Evolutionary conservation across 2,113 vertebrate species (phyloP).

Genomic region (Melanocharis versteri): DNA sequence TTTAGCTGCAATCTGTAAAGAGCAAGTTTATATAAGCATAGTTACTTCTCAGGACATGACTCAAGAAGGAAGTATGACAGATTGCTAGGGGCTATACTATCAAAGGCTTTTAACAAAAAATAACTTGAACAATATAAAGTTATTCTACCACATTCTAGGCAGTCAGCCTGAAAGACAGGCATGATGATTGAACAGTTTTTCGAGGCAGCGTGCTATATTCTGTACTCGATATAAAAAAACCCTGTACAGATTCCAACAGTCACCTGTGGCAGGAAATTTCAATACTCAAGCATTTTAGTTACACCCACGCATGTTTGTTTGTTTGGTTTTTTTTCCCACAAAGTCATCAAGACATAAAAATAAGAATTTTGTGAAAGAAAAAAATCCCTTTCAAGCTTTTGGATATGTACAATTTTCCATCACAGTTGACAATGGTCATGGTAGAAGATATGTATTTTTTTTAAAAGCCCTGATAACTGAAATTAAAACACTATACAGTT

Average conservation of each 20-base stretch:
- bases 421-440: neutral
- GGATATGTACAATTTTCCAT: neutral
- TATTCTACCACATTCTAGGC: neutral
- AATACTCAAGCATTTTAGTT: neutral
- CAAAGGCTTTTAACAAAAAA: constrained; percentile 36
- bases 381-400: neutral
- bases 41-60: neutral
- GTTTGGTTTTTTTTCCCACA: neutral
- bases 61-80: constrained; percentile 4
- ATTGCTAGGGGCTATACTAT: neutral
- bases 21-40: neutral
- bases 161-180: neutral
- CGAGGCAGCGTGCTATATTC: neutral
- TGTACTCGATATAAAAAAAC: neutral
- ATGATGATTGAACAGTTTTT: neutral
- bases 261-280: neutral
- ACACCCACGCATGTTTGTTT: neutral
- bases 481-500: neutral
- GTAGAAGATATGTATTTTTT: neutral
- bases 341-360: neutral
- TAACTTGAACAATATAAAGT: neutral
- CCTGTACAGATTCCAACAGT: neutral
- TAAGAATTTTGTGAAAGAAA: neutral
- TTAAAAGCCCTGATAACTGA: neutral
- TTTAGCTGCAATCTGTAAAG: neutral